A percentile compares a stretch with the other conserved stretches of the same genome.
Conservation (phyloP, 2,888 invertebrate genomes). For the Epicampocera succincta region DNA sequence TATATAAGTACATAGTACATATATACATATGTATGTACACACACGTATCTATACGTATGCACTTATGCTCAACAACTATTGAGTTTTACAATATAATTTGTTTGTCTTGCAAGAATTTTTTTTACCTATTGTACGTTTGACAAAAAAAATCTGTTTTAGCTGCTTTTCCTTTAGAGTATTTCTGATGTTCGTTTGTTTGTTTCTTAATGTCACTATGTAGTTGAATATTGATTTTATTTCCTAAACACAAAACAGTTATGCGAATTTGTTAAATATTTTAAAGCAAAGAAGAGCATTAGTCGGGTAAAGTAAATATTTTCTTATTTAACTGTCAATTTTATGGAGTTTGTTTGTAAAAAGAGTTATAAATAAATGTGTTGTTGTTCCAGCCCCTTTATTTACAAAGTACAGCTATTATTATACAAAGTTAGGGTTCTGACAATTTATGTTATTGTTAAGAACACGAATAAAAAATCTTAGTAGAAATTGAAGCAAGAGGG, state of each 20-base stretch:
- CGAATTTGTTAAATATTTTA: background rate
- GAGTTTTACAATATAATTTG: too few species aligned
- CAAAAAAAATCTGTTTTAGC: background rate
- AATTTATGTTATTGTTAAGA: constrained; percentile 33
- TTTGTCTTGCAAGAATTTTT: too few species aligned
- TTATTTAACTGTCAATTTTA: too few species aligned
- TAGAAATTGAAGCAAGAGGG: constrained; percentile 38
- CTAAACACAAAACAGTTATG: constrained; percentile 1
- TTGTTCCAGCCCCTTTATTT: background rate
- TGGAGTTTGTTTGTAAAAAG: background rate
- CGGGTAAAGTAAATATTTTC: background rate
- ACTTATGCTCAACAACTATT: too few species aligned
- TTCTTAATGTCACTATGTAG: constrained; percentile 14
- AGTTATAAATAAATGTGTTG: constrained; percentile 2
- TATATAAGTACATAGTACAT: too few species aligned
- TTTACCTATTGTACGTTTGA: background rate
- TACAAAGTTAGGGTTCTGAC: background rate
- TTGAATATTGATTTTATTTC: constrained; percentile 46
- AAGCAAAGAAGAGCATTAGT: background rate
- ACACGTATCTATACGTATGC: too few species aligned
- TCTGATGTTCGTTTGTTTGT: background rate
- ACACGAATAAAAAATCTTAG: constrained; percentile 14
- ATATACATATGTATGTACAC: too few species aligned
- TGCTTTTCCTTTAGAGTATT: background rate
- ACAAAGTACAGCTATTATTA: background rate